phyloP scores from a whole-genome alignment of 2,888 invertebrate genomes.

The Lagria hirta region DNA sequence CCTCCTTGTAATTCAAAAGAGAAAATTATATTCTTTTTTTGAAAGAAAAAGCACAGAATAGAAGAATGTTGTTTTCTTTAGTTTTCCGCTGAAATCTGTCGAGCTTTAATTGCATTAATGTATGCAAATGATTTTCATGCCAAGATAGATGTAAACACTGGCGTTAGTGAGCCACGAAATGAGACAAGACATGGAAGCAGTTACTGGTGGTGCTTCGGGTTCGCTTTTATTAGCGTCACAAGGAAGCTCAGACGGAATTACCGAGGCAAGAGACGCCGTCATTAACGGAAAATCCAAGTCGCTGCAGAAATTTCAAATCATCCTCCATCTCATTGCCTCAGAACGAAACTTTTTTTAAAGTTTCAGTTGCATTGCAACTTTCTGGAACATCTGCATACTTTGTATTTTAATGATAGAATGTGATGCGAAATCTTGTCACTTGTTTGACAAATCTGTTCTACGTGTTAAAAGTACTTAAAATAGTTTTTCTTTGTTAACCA shows the following conservation, averaged over 20 bases:
- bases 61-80: slow-evolving; percentile 20
- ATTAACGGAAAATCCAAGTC: slow-evolving; percentile 29
- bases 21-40: too few relatives aligned
- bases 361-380: background rate
- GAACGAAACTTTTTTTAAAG: background rate
- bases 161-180: slow-evolving; percentile 51
- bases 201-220: slow-evolving; percentile 20
- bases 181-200: slow-evolving; percentile 38
- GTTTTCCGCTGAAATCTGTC: slow-evolving; percentile 25
- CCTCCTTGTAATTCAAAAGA: too few relatives aligned
- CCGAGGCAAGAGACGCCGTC: slow-evolving; percentile 34
- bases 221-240: slow-evolving; percentile 30
- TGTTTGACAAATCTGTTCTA: too few relatives aligned
- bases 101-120: slow-evolving; percentile 47
- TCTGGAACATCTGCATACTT: too few relatives aligned
- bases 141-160: slow-evolving; percentile 49
- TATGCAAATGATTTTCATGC: slow-evolving; percentile 51
- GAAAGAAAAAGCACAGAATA: too few relatives aligned
- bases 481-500: too few relatives aligned
- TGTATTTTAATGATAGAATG: too few relatives aligned
- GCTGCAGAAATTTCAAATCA: slow-evolving; percentile 11
- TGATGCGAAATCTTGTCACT: too few relatives aligned
- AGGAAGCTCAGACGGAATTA: slow-evolving; percentile 32
- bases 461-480: too few relatives aligned
- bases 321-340: too few relatives aligned